Evolutionary conservation across 2,888 invertebrate genomes (phyloP), one percentile per base, ranked within the genome.

Genomic region (Exephanes ischioxanthus): DNA sequence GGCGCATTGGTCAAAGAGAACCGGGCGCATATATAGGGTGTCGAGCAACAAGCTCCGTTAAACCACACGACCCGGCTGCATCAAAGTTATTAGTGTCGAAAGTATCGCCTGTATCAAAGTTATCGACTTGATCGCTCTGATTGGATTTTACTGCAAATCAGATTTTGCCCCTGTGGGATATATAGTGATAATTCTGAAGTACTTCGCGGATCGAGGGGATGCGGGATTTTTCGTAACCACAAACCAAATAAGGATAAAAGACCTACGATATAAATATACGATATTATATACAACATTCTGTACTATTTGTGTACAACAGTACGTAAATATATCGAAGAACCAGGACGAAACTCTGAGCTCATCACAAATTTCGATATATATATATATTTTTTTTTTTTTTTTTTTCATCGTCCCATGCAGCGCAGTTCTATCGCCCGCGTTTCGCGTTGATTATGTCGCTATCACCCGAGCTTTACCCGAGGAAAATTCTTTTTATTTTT

Each of bases 21-120:
- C 19, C 37, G 61, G 41, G 45, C 26, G 45, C 26, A 19, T 53
- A 14, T 22, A 30, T 1, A 26, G 26, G 55, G 45, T 53, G 37
- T 67, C 22, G 58, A 41, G 84, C 84, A 84, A 80, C 80, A 84
- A 77, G 80, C 80, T 84, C 37, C 70, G n/a, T 58, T 37, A 19
- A 41, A 55, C 48, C 45, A 11, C 37, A 19, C 66, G 11, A 7
- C 45, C n/a, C 48, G 58, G n/a, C 61, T 67, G 26, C 58, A 63
- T 53, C 48, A 70, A 68, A 83, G 83, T 83, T 83, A 79, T 83
- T 79, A 48, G 45, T 48, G 16, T 48, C 45, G 45, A 48, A 48
- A 48, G 45, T 14, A 48, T 63, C 63, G 30, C 63, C 26, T 6
- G 33, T 30, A 84, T 76, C 76, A 77, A 84, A 80, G 71, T 84